These are phyloP conservation scores for Drosophila maculinotata DNA, from an alignment of 2,888 invertebrate species.

Conservation along the genomic window DNA sequence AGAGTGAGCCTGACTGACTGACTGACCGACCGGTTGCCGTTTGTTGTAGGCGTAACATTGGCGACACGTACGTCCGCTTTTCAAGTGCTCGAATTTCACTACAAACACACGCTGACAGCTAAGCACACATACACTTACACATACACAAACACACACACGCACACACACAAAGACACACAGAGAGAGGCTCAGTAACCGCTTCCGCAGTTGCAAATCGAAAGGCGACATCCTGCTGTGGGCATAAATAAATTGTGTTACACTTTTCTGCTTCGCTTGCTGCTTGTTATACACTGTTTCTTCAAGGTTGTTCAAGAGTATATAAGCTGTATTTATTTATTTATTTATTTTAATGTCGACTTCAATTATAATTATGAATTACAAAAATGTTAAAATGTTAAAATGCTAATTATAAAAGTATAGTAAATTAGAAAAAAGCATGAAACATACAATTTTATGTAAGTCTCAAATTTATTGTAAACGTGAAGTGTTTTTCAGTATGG, in stretches of 20 bases:
- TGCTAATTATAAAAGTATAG: no score
- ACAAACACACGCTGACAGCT: constrained; percentile 38
- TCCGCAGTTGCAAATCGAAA: constrained; percentile 65
- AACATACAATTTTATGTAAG: no score
- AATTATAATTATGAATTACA: no score
- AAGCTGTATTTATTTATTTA: no score
- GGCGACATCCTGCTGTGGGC: constrained; percentile 64
- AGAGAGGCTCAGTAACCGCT: constrained; percentile 31
- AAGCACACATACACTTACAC: constrained; percentile 11
- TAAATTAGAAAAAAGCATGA: no score
- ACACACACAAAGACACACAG: not conserved
- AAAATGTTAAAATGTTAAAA: no score
- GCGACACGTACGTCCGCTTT: constrained; percentile 50
- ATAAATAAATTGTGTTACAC: constrained; percentile 74
- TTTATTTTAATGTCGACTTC: no score
- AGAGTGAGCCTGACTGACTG: not conserved
- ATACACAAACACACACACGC: constrained; percentile 1
- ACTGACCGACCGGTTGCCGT: constrained; percentile 4
- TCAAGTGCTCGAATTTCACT: constrained; percentile 56
- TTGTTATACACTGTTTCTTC: not conserved
- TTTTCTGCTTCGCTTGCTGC: constrained; percentile 40
- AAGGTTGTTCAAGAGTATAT: not conserved
- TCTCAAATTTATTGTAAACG: no score
- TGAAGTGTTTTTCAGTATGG: no score
- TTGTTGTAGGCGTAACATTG: constrained; percentile 25